Conservation (phyloP, 2,888 invertebrate species). For the Rhopalosiphum nymphaeae region DNA sequence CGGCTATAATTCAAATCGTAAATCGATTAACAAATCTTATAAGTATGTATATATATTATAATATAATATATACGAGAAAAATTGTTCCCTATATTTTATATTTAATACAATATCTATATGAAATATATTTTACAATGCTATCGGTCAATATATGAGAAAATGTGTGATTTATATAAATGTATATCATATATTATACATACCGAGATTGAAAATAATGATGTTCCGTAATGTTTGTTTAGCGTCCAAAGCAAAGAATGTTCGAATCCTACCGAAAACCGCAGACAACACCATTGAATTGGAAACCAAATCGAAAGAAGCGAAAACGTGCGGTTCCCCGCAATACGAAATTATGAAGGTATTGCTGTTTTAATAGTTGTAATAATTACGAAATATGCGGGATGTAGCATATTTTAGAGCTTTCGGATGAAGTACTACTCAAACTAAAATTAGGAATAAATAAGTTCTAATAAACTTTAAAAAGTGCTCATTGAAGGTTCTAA, state of each 20-base stretch:
- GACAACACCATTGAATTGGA: constrained; percentile 45
- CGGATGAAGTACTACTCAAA: not conserved
- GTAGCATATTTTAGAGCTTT: not conserved
- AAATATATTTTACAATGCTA: not conserved
- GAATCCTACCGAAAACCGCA: constrained; percentile 25
- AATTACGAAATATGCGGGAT: not conserved
- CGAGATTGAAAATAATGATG: not conserved
- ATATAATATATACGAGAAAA: not conserved
- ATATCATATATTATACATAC: not conserved
- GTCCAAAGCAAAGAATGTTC: constrained; percentile 44
- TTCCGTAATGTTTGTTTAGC: not conserved
- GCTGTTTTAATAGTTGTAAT: not conserved
- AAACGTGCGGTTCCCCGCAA: constrained; percentile 44
- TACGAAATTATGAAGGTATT: constrained; percentile 63
- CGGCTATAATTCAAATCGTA: not conserved
- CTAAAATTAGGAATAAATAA: not conserved
- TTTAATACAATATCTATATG: not conserved
- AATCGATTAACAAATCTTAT: not conserved
- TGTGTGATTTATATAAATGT: not conserved
- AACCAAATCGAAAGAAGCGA: constrained; percentile 35
- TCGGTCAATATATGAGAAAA: not conserved
- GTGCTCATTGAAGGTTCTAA: not conserved
- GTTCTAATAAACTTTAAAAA: not conserved
- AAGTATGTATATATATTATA: not conserved
- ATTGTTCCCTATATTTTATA: not conserved